Evolutionary conservation across 2,888 invertebrate species (phyloP), one percentile per base, ranked within the genome.

Genomic region (Peribatodes rhomboidaria): DNA sequence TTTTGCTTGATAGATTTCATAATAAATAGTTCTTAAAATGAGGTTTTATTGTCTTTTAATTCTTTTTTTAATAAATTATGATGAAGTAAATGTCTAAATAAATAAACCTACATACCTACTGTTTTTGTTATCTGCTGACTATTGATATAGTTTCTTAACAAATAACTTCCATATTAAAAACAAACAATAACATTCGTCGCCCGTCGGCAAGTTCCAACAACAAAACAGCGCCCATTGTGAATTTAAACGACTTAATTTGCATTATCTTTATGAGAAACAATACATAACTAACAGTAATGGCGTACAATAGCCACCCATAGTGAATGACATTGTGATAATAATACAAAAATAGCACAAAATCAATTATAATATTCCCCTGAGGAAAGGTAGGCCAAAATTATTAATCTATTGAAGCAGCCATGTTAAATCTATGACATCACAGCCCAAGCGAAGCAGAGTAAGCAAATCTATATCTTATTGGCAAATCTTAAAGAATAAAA

Each of bases 301-400:
- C 22, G 33, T 9, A 46, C 53, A 52, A 46, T 39, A 50, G 35
- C 53, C 14, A 55, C 47, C 47, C 20, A 57, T 13, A 33, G 11
- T 4, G 31, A 41, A 42, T 33, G 6, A 53, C 16, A 54, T 44
- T 53, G 42, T 10, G 27, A 46, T 42, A 46, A 42, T 31, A 44
- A 11, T 20, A 20, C 33, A 14, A 9, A 65, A 65, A 55, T 49
- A 65, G 22, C 35, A 41, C 41, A 47, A 11, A 61, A 56, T 60
- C 33, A 31, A 47, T 50, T 31, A 55, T 33, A 31, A 6, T 16
- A 49, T 65, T 55, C 60, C 65, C 56, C 65, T 61, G 44, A 47
- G 41, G 22, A 56, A 59, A 68, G 63, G 44, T 68, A 71, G 68
- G 68, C 68, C 68, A 66, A 71, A 65, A 67, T 65, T 61, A 67